Evolutionary conservation across 1,140 invertebrate genomes (phyloP), one percentile per base, ranked within the genome.

Genomic region (Drosophila athabasca): DNA sequence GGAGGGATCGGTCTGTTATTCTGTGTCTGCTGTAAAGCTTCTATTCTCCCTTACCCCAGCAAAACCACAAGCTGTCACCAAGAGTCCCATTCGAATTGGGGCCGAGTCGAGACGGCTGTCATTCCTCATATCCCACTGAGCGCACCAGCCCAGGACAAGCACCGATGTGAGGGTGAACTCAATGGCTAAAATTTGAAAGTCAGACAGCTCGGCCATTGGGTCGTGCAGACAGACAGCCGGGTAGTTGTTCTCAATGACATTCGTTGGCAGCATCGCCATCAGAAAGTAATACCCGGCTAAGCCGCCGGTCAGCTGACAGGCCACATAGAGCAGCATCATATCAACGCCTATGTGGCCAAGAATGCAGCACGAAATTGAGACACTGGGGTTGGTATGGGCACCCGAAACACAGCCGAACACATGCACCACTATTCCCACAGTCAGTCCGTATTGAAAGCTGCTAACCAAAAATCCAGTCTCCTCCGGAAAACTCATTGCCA

Each of bases 111-210:
- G 35, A 8, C 73, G 81, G 2, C 74, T 60, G 19, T 68, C 78
- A 46, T 71, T 82, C 1, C 78, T 68, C 13, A 82, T 64, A 69
- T 82, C 78, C 79, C 79, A 82, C 26, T 80, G 49, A 11, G 79
- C 64, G 15, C 79, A 74, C 73, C 73, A 82, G 17, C 68, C 78
- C 44, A 80, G 43, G 3, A 81, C 29, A 3, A 74, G 11, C 3
- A 73, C 44, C 0, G 60, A 41, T 2, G 78, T 73, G 0, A 82
- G 57, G 3, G 80, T 53, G 3, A 49, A 52, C 19, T 82, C 79
- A 29, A 82, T 69, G 51, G 9, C 6, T 7, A 64, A 8, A 5
- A 76, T 53, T 52, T 80, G 68, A 0, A 35, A 0, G 15, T 50
- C 48, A 11, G 60, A 41, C 0, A 82, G 49, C 26, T 41, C 45